A percentile compares a stretch with the other conserved stretches of the same genome.
Conservation (phyloP, 2,797 vertebrate genomes). For the Sebastes baramenuke region DNA sequence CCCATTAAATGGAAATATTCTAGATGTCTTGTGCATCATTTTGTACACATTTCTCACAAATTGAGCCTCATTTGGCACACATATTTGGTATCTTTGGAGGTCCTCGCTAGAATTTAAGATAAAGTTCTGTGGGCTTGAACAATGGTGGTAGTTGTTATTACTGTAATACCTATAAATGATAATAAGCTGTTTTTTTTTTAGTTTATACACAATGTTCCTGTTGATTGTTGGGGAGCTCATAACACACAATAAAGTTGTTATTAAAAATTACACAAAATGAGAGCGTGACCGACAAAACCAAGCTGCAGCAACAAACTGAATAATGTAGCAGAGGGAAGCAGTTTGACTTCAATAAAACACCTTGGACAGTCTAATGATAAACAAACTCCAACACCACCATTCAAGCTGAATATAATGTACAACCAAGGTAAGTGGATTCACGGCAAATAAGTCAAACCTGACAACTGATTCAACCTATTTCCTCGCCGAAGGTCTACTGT, state of each 20-base stretch:
- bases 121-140: neutral
- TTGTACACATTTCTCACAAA: neutral
- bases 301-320: neutral
- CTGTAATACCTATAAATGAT: neutral
- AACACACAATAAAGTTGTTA: neutral
- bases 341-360: neutral
- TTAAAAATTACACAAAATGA: neutral
- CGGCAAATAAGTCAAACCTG: conserved; percentile 30
- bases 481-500: conserved; percentile 38
- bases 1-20: neutral
- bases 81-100: neutral
- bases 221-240: neutral
- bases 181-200: neutral
- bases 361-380: neutral
- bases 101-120: neutral
- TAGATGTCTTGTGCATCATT: neutral
- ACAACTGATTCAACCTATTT: conserved; percentile 29
- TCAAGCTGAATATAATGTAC: neutral
- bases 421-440: neutral
- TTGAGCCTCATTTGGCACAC: neutral
- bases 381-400: neutral
- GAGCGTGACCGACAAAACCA: neutral
- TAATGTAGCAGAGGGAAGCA: neutral
- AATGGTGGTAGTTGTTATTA: neutral
- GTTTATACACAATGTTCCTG: neutral